Percentiles rank a stretch among this genome's conserved stretches.
phyloP scores from a whole-genome alignment of 2,113 vertebrate genomes.

The Xenopus borealis region DNA sequence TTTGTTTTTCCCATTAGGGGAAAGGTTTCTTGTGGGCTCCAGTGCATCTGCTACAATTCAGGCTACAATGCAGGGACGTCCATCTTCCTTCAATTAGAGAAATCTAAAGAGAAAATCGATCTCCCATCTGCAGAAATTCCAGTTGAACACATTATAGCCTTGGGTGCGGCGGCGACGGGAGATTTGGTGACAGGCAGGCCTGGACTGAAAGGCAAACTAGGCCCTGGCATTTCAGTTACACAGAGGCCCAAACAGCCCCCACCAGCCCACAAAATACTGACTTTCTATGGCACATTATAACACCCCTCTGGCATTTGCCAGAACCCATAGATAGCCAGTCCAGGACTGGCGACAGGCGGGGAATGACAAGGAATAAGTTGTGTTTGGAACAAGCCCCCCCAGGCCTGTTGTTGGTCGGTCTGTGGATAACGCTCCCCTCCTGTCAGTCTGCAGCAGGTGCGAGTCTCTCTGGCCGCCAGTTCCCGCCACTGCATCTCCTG shows the following conservation, averaged over 20 bases:
- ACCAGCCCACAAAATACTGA: too few relatives aligned
- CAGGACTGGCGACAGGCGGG: constrained; percentile 88
- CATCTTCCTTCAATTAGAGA: constrained; percentile 93
- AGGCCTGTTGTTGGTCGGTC: too few relatives aligned
- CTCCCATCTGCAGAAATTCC: constrained; percentile 92
- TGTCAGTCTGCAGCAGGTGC: constrained; percentile 34
- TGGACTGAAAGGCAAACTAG: too few relatives aligned
- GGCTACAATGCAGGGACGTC: constrained; percentile 73
- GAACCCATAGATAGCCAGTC: too few relatives aligned
- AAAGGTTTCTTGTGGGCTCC: constrained; percentile 62
- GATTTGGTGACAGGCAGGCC: constrained; percentile 90
- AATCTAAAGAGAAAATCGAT: constrained; percentile 97
- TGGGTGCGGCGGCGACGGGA: constrained; percentile 73
- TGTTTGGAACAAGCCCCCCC: constrained; percentile 52
- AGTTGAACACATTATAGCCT: constrained; percentile 95
- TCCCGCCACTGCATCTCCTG: constrained; percentile 81
- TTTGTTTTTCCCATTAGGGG: constrained; percentile 44
- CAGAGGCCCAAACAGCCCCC: too few relatives aligned
- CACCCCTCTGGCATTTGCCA: too few relatives aligned
- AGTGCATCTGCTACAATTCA: constrained; percentile 50
- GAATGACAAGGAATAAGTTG: constrained; percentile 91
- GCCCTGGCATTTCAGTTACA: too few relatives aligned
- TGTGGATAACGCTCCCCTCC: too few relatives aligned
- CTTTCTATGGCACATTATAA: too few relatives aligned
- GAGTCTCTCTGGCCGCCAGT: constrained; percentile 61